phyloP scores from a whole-genome alignment of 2,888 invertebrate genomes.

The Heliconius aoede region DNA sequence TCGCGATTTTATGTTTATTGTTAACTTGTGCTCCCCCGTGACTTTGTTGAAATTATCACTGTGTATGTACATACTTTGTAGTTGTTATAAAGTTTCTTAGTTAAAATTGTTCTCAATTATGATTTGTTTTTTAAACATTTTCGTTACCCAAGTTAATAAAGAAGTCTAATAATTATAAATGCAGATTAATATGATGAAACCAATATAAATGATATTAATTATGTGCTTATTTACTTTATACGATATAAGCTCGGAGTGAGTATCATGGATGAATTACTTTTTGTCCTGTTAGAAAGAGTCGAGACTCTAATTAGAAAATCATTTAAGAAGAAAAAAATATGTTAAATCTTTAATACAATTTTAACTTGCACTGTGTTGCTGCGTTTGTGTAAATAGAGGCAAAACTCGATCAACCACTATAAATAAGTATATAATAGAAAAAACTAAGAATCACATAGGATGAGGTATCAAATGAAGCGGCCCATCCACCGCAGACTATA shows the following conservation, averaged over 20 bases:
- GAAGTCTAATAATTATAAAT: too few species aligned
- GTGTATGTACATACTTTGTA: neutral
- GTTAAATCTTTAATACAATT: neutral
- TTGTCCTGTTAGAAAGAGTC: too few species aligned
- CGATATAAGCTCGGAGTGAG: too few species aligned
- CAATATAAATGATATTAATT: too few species aligned
- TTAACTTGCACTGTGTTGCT: neutral
- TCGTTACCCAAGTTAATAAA: too few species aligned
- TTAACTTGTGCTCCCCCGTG: conserved; percentile 47
- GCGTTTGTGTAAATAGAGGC: neutral
- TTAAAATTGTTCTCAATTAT: too few species aligned
- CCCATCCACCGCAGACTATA: conserved; percentile 70
- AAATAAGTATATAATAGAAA: conserved; percentile 33
- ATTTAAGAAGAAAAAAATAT: too few species aligned
- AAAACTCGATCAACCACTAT: conserved; percentile 24
- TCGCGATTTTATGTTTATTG: conserved; percentile 64
- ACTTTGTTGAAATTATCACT: conserved; percentile 39
- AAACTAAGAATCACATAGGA: conserved; percentile 49
- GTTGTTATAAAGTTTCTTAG: neutral
- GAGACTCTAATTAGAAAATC: too few species aligned
- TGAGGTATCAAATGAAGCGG: conserved; percentile 76
- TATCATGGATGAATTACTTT: too few species aligned
- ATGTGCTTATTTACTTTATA: too few species aligned
- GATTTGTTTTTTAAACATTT: too few species aligned
- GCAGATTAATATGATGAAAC: too few species aligned